Evolutionary conservation across 2,113 vertebrate species (phyloP).

Genomic region (Andinoacara biseriatus): DNA sequence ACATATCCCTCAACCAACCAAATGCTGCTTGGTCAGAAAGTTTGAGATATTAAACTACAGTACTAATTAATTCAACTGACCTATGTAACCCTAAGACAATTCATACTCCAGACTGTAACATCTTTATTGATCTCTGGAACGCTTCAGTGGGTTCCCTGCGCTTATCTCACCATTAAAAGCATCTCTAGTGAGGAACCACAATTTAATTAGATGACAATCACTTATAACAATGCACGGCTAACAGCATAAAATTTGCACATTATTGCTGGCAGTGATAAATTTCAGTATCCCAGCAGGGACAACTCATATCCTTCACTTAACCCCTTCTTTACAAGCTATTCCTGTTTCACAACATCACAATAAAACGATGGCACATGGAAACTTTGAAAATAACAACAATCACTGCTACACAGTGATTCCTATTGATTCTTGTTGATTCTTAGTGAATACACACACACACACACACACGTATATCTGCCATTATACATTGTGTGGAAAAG

Average conservation of each 20-base stretch:
- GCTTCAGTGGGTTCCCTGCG: slow-evolving; percentile 85
- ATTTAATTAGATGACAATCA: slow-evolving; percentile 99
- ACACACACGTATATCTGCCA: no score
- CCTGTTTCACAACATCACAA: slow-evolving; percentile 4
- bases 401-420: no score
- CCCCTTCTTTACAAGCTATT: slow-evolving; percentile 42
- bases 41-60: slow-evolving; percentile 85
- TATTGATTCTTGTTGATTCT: no score
- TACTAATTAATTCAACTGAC: slow-evolving; percentile 94
- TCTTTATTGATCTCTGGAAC: slow-evolving; percentile 92
- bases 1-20: slow-evolving; percentile 14
- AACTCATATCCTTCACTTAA: slow-evolving; percentile 64
- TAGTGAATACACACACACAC: no score
- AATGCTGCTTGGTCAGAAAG: slow-evolving; percentile 59
- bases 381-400: slow-evolving; percentile 11
- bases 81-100: slow-evolving; percentile 87
- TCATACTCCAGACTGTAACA: slow-evolving; percentile 91
- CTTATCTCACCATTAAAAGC: slow-evolving; percentile 95
- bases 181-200: slow-evolving; percentile 89
- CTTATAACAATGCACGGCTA: slow-evolving; percentile 89
- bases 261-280: slow-evolving; percentile 92
- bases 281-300: slow-evolving; percentile 80
- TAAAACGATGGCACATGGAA: not conserved
- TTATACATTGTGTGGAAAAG: no score
- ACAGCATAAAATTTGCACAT: slow-evolving; percentile 86